phyloP scores from a whole-genome alignment of 1,140 invertebrate genomes.

The Rhopalosiphum padi region DNA sequence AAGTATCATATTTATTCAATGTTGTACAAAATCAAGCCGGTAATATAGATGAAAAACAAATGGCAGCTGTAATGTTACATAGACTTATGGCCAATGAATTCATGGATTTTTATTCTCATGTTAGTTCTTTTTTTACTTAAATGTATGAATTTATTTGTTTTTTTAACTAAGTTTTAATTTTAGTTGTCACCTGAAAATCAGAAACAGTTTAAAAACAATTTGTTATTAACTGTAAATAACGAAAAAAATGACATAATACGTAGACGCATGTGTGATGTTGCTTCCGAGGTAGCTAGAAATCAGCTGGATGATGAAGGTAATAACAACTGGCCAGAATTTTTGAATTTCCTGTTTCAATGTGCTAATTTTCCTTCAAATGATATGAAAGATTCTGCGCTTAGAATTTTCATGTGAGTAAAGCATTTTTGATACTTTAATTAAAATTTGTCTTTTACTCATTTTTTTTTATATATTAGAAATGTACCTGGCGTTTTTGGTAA shows the following conservation, averaged over 20 bases:
- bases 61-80: constrained; percentile 89
- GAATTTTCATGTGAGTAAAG: constrained; percentile 82
- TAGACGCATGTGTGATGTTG: constrained; percentile 93
- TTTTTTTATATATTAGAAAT: constrained; percentile 76
- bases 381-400: constrained; percentile 91
- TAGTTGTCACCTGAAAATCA: too few species aligned
- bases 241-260: too few species aligned
- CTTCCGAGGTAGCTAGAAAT: constrained; percentile 92
- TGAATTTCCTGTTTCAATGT: constrained; percentile 96
- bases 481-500: constrained; percentile 97
- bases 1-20: constrained; percentile 66
- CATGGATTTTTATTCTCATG: constrained; percentile 84
- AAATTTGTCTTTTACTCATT: constrained; percentile 30
- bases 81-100: constrained; percentile 89
- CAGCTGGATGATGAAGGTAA: constrained; percentile 96
- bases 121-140: constrained; percentile 62
- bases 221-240: too few species aligned
- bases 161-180: constrained; percentile 55
- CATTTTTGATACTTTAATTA: background rate
- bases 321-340: constrained; percentile 96
- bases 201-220: too few species aligned
- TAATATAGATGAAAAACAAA: constrained; percentile 79
- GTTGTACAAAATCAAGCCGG: constrained; percentile 64
- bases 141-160: constrained; percentile 53
- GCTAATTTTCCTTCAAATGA: constrained; percentile 80